phyloP scores from a whole-genome alignment of 2,797 vertebrate species.

The Poecile montanus region DNA sequence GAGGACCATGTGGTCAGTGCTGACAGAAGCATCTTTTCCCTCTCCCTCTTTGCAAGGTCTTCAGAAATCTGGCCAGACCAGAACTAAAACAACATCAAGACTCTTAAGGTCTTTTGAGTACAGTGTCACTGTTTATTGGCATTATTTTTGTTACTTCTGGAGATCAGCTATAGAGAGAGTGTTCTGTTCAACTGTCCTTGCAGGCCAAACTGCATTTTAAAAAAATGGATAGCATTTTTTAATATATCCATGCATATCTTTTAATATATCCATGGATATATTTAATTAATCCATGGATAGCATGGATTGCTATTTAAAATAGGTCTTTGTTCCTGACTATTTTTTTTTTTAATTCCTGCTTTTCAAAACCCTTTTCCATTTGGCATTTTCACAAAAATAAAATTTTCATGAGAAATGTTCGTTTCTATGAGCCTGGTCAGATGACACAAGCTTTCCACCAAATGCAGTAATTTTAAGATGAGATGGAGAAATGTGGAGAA shows the following conservation, averaged over 20 bases:
- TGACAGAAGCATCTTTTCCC: not conserved
- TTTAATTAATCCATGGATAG: no score
- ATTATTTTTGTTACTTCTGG: not conserved
- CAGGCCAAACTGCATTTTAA: not conserved
- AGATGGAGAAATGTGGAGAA: not conserved
- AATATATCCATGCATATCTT: no score
- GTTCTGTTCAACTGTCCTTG: not conserved
- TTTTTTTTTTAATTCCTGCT: not conserved
- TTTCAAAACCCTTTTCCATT: not conserved
- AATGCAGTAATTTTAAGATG: not conserved
- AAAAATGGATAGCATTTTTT: not conserved
- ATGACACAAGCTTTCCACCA: not conserved
- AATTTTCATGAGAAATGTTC: not conserved
- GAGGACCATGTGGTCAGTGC: not conserved
- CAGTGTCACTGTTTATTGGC: not conserved
- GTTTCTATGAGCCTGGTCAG: not conserved
- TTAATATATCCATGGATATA: no score
- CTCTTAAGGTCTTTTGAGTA: not conserved
- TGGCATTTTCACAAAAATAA: not conserved
- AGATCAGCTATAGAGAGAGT: not conserved
- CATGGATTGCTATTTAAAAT: not conserved
- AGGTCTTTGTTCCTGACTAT: not conserved
- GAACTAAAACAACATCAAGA: not conserved
- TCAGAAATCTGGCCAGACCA: not conserved
- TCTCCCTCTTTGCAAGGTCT: not conserved